Evolutionary conservation across 2,113 vertebrate genomes (phyloP).

Genomic region (Motacilla alba): DNA sequence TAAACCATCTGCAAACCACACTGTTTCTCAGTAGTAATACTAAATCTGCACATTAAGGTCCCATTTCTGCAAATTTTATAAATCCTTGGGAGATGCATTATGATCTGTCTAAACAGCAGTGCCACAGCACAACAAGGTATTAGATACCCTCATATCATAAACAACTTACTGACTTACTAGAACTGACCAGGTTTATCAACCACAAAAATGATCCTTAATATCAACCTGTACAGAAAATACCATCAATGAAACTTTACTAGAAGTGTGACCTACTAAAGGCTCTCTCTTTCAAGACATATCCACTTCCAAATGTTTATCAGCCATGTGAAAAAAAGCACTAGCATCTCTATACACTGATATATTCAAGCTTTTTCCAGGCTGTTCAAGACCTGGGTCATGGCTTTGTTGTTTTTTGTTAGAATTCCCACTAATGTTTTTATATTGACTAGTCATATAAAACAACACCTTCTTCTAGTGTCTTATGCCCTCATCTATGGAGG

Average conservation of each 20-base stretch:
- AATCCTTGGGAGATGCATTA: background rate
- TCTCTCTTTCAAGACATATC: background rate
- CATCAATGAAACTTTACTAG: background rate
- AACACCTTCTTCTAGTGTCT: background rate
- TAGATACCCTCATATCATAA: background rate
- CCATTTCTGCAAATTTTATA: background rate
- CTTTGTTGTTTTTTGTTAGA: background rate
- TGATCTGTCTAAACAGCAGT: background rate
- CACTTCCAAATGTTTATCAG: background rate
- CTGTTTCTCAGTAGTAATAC: background rate
- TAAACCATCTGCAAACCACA: background rate
- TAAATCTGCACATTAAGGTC: background rate
- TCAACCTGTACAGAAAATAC: background rate
- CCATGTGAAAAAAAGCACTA: background rate
- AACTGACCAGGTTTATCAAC: background rate
- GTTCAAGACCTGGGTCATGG: background rate
- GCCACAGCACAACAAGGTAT: background rate
- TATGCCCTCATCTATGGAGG: background rate
- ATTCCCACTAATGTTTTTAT: background rate
- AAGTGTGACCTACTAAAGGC: background rate
- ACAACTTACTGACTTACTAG: background rate
- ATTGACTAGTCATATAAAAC: background rate
- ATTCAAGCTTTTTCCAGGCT: background rate
- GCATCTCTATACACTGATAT: background rate
- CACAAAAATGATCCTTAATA: background rate